Evolutionary conservation across 1,140 invertebrate genomes (phyloP).

Genomic region (Lepidurus packardi): DNA sequence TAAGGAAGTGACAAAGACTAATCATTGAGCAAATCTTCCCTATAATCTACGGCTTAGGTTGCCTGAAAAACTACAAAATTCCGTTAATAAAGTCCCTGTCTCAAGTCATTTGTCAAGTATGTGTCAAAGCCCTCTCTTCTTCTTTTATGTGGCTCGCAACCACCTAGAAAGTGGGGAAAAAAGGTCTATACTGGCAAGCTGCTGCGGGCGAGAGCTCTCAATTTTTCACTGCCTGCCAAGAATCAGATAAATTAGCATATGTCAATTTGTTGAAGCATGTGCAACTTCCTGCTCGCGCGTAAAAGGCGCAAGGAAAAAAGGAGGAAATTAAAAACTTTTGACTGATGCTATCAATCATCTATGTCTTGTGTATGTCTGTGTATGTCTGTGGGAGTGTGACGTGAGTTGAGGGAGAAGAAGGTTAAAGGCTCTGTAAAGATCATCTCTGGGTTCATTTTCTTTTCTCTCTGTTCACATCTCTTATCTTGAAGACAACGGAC

Average conservation of each 20-base stretch:
- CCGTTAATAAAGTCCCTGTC: constrained; percentile 18
- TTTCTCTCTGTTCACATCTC: background rate
- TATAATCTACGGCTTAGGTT: background rate
- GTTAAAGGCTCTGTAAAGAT: background rate
- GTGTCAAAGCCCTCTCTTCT: background rate
- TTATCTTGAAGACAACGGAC: background rate
- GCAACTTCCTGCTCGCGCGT: background rate
- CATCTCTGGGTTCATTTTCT: background rate
- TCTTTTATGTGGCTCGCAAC: background rate
- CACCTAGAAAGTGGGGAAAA: background rate
- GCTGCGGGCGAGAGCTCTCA: background rate
- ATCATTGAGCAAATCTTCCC: background rate
- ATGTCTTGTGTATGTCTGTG: background rate
- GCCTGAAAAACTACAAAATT: background rate
- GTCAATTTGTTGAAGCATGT: constrained; percentile 19
- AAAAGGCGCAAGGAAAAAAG: background rate
- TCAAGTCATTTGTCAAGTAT: constrained; percentile 15
- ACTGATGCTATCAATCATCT: background rate
- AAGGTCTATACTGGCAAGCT: background rate
- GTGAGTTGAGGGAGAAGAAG: background rate
- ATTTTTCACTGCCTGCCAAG: constrained; percentile 18
- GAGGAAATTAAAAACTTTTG: constrained; percentile 16
- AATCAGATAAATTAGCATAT: constrained; percentile 20
- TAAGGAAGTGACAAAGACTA: background rate
- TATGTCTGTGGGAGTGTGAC: too few species aligned